phyloP scores from a whole-genome alignment of 2,797 vertebrate genomes.

The Halcyon badia region DNA sequence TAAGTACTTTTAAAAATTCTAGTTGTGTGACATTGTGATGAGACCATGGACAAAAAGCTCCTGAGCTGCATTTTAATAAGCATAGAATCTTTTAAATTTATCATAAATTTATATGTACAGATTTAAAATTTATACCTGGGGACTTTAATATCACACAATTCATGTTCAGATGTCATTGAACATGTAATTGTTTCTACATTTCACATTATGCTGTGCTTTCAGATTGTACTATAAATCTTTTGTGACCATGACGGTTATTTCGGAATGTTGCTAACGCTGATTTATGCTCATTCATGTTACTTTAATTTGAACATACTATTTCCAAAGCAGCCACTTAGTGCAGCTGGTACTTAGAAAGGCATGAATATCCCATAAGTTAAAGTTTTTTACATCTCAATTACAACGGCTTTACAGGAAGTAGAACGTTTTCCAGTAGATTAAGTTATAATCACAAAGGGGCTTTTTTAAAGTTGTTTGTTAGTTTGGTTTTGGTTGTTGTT shows the following conservation, averaged over 20 bases:
- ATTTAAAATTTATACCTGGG: conserved; percentile 83
- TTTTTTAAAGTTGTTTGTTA: background rate
- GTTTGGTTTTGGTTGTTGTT: background rate
- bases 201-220: conserved; percentile 81
- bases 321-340: conserved; percentile 75
- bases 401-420: conserved; percentile 54
- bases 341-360: conserved; percentile 69
- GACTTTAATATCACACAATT: conserved; percentile 80
- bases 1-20: conserved; percentile 69
- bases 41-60: conserved; percentile 68
- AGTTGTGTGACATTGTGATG: conserved; percentile 74
- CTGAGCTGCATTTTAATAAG: conserved; percentile 79
- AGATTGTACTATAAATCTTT: conserved; percentile 81
- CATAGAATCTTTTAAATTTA: conserved; percentile 78
- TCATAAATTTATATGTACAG: conserved; percentile 81
- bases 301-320: conserved; percentile 82
- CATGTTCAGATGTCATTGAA: conserved; percentile 80
- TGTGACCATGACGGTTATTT: conserved; percentile 79
- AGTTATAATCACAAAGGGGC: background rate
- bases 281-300: conserved; percentile 81
- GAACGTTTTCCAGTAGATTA: conserved; percentile 56
- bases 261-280: conserved; percentile 78
- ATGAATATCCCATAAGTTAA: conserved; percentile 74
- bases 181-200: conserved; percentile 84
- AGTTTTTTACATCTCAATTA: conserved; percentile 72